A percentile compares a stretch with the other conserved stretches of the same genome.
These are phyloP conservation scores for Chinchilla lanigera DNA, from an alignment of 2,113 vertebrate species.

Conservation along the genomic window DNA sequence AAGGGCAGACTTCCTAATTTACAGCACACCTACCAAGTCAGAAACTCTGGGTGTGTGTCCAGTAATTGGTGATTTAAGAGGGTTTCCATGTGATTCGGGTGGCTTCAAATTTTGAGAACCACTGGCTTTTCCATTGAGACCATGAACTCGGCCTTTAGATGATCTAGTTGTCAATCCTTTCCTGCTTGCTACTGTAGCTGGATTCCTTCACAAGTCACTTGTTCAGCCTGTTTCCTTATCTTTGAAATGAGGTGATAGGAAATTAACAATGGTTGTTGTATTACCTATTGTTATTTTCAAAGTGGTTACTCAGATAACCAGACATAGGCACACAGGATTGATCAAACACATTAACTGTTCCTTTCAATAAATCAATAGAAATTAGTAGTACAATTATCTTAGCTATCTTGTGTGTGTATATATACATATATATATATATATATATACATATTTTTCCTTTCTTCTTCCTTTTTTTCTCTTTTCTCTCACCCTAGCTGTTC, in stretches of 20 bases:
- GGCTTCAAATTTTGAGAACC: background rate
- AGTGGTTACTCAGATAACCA: too few species aligned
- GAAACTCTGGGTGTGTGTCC: background rate
- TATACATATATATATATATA: too few species aligned
- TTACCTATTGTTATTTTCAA: too few species aligned
- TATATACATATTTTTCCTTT: too few species aligned
- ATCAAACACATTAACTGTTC: too few species aligned
- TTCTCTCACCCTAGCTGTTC: too few species aligned
- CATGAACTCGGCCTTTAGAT: background rate
- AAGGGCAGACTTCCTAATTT: background rate
- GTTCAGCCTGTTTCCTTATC: background rate
- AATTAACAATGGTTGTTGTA: too few species aligned
- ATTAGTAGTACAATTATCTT: too few species aligned
- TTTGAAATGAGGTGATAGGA: background rate
- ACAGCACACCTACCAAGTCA: background rate
- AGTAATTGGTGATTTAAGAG: background rate
- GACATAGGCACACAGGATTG: too few species aligned
- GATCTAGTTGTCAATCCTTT: background rate
- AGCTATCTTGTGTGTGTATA: too few species aligned
- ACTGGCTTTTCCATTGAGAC: background rate
- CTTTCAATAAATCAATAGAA: too few species aligned
- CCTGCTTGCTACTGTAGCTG: background rate
- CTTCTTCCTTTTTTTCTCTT: too few species aligned
- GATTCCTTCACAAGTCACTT: background rate
- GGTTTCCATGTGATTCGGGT: background rate